Evolutionary conservation across 2,113 vertebrate genomes (phyloP).

Genomic region (Tinamus guttatus): DNA sequence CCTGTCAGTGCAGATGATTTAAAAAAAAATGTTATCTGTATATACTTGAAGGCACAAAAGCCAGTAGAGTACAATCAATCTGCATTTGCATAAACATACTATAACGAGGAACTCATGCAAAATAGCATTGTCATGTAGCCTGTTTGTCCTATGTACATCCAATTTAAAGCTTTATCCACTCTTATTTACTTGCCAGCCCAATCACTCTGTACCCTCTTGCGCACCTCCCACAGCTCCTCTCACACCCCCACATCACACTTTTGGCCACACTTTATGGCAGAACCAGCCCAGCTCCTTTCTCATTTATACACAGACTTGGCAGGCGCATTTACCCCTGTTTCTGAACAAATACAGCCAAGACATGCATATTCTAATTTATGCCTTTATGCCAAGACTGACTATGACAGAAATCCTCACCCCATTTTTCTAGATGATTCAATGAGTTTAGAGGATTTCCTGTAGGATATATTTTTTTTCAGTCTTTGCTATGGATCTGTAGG

Average conservation of each 20-base stretch:
- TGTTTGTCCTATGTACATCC: neutral
- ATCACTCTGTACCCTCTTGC: neutral
- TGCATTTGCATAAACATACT: neutral
- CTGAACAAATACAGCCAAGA: neutral
- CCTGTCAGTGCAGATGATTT: neutral
- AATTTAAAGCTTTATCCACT: neutral
- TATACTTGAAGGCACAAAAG: neutral
- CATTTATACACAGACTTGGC: neutral
- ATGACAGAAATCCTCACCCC: neutral
- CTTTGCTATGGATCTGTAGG: neutral
- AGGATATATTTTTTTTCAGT: neutral
- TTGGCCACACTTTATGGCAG: neutral
- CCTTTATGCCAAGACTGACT: neutral
- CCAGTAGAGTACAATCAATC: neutral
- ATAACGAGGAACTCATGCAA: neutral
- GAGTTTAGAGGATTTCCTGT: neutral
- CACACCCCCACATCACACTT: rapidly evolving
- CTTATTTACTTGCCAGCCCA: neutral
- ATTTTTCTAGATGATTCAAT: neutral
- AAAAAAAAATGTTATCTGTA: neutral
- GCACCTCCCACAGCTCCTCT: neutral
- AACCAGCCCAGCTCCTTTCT: neutral
- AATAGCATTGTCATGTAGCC: rapidly evolving
- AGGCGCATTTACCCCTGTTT: neutral
- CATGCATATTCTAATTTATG: neutral